Base-by-base conservation (phyloP, 2,113 vertebrate species). In the Helogale parvula region DNA sequence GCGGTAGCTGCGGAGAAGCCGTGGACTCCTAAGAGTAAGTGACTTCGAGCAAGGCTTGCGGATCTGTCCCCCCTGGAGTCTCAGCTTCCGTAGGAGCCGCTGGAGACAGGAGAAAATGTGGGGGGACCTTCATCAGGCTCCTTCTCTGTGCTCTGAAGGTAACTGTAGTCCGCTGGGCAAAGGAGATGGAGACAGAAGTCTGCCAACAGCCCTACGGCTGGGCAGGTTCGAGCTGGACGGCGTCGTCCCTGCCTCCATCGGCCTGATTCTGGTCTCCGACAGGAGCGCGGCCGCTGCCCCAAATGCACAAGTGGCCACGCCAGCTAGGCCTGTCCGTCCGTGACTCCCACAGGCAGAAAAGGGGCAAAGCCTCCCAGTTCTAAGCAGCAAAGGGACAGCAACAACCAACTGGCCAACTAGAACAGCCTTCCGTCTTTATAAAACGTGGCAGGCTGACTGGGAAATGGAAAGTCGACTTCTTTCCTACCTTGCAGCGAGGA, bases 171-270 rank as follows among this genome's bases (percentile, higher is more conserved):
- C 5, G 2, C 2, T 17, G 3, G 10, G 14, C 19, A 63, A 29
- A 38, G 23, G 74, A 63, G 47, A 31, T 3, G 14, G 68, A 81
- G 65, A 31, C 13, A 52, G 7, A 87, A n/a, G 2, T 14, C 8
- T 10, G 0, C 21, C 1, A 8, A n/a, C 57, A 16, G 8, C 23
- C 0, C 27, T 2, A 35, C n/a, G 38, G 38, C 25, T 3, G 27
- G 80, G 74, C 35, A 69, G 71, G n/a, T 33, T n/a, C 7, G 1
- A 60, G 47, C 21, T n/a, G 69, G 13, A n/a, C 16, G 21, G 54
- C 54, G 77, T 45, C 19, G 0, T 35, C 79, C 21, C 25, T 16
- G 45, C 33, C 33, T 45, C 50, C 9, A 23, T 2, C 23, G 16
- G 80, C 41, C 52, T 52, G 4, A 0, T 23, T 7, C 57, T 8